Conservation (phyloP, 2,797 vertebrate species). For the Phataginus tricuspis region DNA sequence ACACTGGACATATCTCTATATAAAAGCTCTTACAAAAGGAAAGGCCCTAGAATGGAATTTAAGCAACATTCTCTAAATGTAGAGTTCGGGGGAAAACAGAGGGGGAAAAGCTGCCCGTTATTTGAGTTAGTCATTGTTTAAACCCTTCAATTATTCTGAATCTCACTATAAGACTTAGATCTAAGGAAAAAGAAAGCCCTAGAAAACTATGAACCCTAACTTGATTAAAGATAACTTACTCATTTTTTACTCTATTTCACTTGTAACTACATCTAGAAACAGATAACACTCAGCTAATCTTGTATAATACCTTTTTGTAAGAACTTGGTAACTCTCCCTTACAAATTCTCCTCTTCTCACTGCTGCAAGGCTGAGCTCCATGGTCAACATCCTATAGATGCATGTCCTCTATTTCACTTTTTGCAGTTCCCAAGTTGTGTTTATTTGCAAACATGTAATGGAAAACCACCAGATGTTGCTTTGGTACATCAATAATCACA, state of each 20-base stretch:
- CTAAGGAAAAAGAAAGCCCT: conserved; percentile 41
- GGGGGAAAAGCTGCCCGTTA: not conserved
- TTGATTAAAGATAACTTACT: conserved; percentile 39
- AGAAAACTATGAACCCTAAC: not conserved
- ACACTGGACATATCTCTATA: conserved; percentile 27
- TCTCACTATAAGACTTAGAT: conserved; percentile 38
- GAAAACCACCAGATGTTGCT: not conserved
- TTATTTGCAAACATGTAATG: not conserved
- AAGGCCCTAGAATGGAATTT: conserved; percentile 34
- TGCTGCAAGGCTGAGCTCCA: not conserved
- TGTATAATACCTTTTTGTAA: not conserved
- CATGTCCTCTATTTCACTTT: not conserved
- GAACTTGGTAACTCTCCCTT: not conserved
- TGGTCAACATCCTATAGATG: not conserved
- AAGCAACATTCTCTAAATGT: conserved; percentile 59
- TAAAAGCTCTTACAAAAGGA: conserved; percentile 29
- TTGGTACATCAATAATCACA: not conserved
- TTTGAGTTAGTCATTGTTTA: conserved; percentile 61
- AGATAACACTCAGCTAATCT: not conserved
- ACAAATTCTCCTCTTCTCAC: conserved; percentile 24
- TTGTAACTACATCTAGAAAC: conserved; percentile 53
- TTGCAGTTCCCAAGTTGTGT: not conserved
- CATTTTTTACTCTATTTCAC: conserved; percentile 31
- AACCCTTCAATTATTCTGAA: conserved; percentile 62
- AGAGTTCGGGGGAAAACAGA: conserved; percentile 11